A percentile compares a stretch with the other conserved stretches of the same genome.
Conservation (phyloP, 1,140 invertebrate species). For the Lordiphosa stackelbergi region DNA sequence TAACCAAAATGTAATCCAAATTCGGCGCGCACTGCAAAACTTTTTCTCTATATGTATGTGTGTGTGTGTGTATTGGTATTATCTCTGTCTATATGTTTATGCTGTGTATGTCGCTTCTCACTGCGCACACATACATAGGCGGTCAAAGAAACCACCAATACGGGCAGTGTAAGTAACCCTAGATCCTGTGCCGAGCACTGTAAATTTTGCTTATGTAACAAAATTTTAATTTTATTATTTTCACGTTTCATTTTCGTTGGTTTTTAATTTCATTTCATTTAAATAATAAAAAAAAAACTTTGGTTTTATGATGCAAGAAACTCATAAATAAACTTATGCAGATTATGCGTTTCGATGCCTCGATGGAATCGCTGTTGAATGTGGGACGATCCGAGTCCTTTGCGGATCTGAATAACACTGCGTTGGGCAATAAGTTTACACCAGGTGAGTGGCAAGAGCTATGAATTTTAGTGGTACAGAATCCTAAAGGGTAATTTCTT, state of each 20-base stretch:
- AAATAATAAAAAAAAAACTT: constrained; percentile 25
- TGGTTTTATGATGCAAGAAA: constrained; percentile 65
- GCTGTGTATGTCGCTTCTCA: constrained; percentile 61
- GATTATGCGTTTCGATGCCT: constrained; percentile 88
- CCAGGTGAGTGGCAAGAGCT: constrained; percentile 34
- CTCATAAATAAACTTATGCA: constrained; percentile 78
- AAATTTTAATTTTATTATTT: constrained; percentile 17
- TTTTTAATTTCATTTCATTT: constrained; percentile 48
- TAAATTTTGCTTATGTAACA: constrained; percentile 43
- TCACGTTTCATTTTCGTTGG: constrained; percentile 28
- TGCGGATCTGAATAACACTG: constrained; percentile 84
- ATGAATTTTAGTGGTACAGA: not conserved
- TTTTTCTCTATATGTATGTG: constrained; percentile 31
- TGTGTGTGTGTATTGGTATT: constrained; percentile 44
- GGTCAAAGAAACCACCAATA: constrained; percentile 77
- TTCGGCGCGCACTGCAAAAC: constrained; percentile 45
- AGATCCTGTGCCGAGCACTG: constrained; percentile 23
- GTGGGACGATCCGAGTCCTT: constrained; percentile 89
- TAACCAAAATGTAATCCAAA: constrained; percentile 26
- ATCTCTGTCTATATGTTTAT: constrained; percentile 46
- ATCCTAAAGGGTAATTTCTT: constrained; percentile 12
- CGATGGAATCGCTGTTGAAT: constrained; percentile 84
- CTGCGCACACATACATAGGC: constrained; percentile 68
- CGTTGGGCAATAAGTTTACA: constrained; percentile 61
- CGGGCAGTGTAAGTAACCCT: constrained; percentile 78